A percentile compares a stretch with the other conserved stretches of the same genome.
These are phyloP conservation scores for Zaprionus davidi DNA, from an alignment of 1,140 invertebrate genomes.

Conservation along the genomic window DNA sequence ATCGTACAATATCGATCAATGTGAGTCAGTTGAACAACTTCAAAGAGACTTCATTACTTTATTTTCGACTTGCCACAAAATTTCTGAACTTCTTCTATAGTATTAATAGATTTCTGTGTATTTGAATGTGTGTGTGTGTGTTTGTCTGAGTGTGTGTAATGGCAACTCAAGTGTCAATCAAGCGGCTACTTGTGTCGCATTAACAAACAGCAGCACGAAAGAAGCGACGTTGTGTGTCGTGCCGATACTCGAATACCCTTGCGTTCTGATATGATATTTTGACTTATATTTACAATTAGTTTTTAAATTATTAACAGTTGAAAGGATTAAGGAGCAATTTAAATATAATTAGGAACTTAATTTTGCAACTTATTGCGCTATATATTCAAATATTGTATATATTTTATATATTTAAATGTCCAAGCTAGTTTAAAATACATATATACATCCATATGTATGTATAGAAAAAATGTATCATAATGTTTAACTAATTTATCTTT, in stretches of 20 bases:
- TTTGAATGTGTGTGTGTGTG: neutral
- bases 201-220: constrained; percentile 48
- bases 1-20: constrained; percentile 3
- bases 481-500: too few species aligned
- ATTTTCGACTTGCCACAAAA: constrained; percentile 10
- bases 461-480: too few species aligned
- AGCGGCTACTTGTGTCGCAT: constrained; percentile 66
- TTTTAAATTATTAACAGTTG: too few species aligned
- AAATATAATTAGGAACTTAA: neutral
- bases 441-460: too few species aligned
- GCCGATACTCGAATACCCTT: neutral
- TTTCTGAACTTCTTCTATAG: constrained; percentile 4
- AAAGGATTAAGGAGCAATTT: neutral
- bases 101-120: neutral
- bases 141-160: constrained; percentile 26
- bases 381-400: too few species aligned
- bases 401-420: too few species aligned
- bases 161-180: constrained; percentile 75
- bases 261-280: neutral
- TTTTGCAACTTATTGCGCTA: too few species aligned
- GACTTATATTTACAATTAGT: too few species aligned
- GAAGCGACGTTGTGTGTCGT: neutral
- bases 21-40: neutral
- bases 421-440: too few species aligned
- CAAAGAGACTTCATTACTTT: neutral